These are phyloP conservation scores for Melitaea athalia DNA, from an alignment of 2,888 invertebrate species.

Conservation along the genomic window DNA sequence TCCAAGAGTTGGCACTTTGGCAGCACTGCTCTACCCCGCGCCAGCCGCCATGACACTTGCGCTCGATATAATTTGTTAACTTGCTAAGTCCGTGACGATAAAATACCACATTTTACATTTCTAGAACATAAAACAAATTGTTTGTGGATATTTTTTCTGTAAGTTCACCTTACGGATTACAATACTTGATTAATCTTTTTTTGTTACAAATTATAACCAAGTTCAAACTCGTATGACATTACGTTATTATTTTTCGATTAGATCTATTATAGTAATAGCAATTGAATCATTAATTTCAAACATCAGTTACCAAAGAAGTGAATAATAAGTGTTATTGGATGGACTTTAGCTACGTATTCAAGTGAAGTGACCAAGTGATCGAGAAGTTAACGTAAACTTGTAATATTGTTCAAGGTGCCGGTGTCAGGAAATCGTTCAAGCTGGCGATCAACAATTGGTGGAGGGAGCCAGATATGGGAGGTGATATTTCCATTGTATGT, in stretches of 20 bases:
- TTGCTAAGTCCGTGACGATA: constrained; percentile 9
- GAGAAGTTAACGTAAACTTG: neutral
- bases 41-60: constrained; percentile 17
- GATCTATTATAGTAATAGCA: no score
- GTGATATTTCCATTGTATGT: constrained; percentile 47
- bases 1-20: no score
- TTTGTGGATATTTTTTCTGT: constrained; percentile 9
- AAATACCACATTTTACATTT: constrained; percentile 16
- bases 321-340: neutral
- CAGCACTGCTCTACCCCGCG: no score
- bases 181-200: neutral
- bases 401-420: constrained; percentile 4
- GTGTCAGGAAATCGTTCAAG: constrained; percentile 1
- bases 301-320: neutral
- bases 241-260: no score
- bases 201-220: neutral
- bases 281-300: no score
- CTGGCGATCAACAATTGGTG: constrained; percentile 56
- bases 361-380: neutral
- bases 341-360: neutral
- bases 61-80: constrained; percentile 18
- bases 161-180: constrained; percentile 2
- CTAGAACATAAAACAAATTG: constrained; percentile 19
- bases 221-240: neutral
- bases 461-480: constrained; percentile 63